Base-by-base conservation (phyloP, 30 jellyfish, hydroid and myxozoan species). In the Pelagia noctiluca region DNA sequence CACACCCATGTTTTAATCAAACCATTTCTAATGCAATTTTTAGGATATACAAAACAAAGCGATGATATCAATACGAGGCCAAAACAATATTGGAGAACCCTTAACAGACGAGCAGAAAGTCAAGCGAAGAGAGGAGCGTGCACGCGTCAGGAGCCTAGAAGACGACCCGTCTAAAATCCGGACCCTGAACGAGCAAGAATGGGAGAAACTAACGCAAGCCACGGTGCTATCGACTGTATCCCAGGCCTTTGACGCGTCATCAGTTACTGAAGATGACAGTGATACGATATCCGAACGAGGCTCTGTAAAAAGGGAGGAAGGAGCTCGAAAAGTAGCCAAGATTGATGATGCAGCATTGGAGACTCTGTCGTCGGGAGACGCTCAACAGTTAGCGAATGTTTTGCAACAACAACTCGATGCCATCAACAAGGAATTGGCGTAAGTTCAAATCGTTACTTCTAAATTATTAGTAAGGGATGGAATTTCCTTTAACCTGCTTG, bases 141-240 rank as follows among this genome's bases (percentile, higher is more conserved):
- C 90, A 50, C 90, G 90, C 22, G 90, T 80, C 64, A 75, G 90
- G 24, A 80, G 90, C 70, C 50, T 80, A 34, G 90, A 80, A 57
- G 84, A 76, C 31, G 90, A 80, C 84, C 90, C 90, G 49, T 29
- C 90, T 48, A 80, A 80, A 48, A 57, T 65, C 75, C 60, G 26
- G n/a, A 80, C 90, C 3, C 64, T 80, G 16, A 87, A 77, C 57
- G 96, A 87, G 42, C 91, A 83, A 42, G 87, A 83, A 16, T 89
- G 97, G 97, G 89, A 81, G 71, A 89, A 89, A 65, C 82, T 82
- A 75, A 80, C 89, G 32, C 97, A 89, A 83, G 97, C 95, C 36
- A 71, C 86, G 42, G 97, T 89, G 2, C 76, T 80, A 24, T 57
- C 97, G 21, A 80, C 79, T n/a, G 95, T 82, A 13, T 36, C 94